Conservation (phyloP, 2,797 vertebrate genomes). For the Cheirogaleus major region DNA sequence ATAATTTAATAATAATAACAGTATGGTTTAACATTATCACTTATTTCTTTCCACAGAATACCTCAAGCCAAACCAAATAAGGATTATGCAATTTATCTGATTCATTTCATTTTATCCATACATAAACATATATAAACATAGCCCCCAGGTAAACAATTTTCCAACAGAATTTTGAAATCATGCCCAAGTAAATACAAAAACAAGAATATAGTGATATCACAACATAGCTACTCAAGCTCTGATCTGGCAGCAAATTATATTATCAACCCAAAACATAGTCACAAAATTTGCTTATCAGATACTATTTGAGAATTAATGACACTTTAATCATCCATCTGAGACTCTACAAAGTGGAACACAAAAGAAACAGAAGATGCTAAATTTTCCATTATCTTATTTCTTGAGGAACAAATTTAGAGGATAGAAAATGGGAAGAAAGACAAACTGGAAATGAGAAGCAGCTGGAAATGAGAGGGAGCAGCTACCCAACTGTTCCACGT, state of each 20-base stretch:
- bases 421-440: background rate
- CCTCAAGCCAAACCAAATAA: conserved; percentile 11
- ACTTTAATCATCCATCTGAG: background rate
- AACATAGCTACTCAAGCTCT: background rate
- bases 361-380: background rate
- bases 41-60: conserved; percentile 35
- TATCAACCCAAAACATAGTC: background rate
- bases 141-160: background rate
- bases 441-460: background rate
- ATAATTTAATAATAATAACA: conserved; percentile 20
- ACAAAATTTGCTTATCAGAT: background rate
- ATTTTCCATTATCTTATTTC: background rate
- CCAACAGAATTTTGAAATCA: background rate
- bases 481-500: background rate
- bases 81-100: background rate
- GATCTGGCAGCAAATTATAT: background rate
- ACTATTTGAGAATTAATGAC: background rate
- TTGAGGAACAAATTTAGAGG: background rate
- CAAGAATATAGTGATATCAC: background rate
- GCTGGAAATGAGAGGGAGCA: background rate
- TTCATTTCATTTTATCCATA: background rate
- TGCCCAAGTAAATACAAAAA: background rate
- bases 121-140: background rate
- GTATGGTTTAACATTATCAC: background rate
- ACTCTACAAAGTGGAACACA: background rate